Base-by-base conservation (phyloP, 2,797 vertebrate species). In the Chloroceryle inda region DNA sequence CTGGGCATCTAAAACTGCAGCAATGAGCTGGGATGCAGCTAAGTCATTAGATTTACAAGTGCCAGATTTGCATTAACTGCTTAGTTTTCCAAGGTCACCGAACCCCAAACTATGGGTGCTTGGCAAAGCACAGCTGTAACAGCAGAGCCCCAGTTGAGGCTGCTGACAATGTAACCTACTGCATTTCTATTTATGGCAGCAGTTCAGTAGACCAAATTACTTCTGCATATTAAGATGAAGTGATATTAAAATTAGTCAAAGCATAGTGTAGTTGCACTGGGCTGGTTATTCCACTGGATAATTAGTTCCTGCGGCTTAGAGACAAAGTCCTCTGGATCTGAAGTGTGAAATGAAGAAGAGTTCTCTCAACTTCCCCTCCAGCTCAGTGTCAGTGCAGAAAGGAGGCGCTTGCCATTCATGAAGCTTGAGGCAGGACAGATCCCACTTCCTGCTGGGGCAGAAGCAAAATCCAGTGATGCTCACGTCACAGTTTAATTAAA, bases 181-280 rank as follows among this genome's bases (percentile, higher is more conserved):
- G 56, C 49, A 44, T 69, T 96, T 92, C 66, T 88, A 62, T 84
- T 96, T 93, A 55, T 40, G 45, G 84, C 55, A 93, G 72, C 62
- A 47, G 16, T 76, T 96, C 92, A 81, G 67, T 27, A 92, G 56
- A 85, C 58, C 85, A 94, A 92, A 95, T 89, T 91, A 79, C 40
- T 96, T 85, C 91, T 78, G 83, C 72, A 78, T 84, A 80, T 92
- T 94, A 96, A 96, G 84, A 96, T 85, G 67, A 92, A 84, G 83
- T 11, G 58, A 85, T 94, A 85, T 94, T 93, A 90, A 95, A 97
- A 95, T 95, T 26, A 95, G 85, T 93, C 85, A 55, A 91, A 93
- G 94, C 72, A 33, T 0, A 1, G 64, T 22, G 5, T 61, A 67
- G 89, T 82, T 93, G 93, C 94, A 85, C 83, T 6, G 12, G 93